Evolutionary conservation across 2,888 invertebrate species (phyloP).

Genomic region (Drosophila borealis): DNA sequence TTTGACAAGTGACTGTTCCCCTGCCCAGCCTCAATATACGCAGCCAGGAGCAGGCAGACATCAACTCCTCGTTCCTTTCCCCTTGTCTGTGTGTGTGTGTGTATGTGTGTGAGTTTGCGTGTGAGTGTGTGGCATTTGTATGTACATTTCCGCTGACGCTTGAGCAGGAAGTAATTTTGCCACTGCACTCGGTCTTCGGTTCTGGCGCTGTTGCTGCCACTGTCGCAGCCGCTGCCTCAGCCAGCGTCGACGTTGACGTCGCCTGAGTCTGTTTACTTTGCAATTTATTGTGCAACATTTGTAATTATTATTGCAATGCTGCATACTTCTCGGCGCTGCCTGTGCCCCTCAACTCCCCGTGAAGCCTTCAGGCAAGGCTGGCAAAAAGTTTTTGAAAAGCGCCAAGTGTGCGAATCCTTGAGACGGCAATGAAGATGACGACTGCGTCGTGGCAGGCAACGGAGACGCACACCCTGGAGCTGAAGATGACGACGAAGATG

Average conservation of each 20-base stretch:
- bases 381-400: slow-evolving; percentile 60
- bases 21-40: slow-evolving; percentile 14
- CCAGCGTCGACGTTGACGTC: slow-evolving; percentile 20
- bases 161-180: slow-evolving; percentile 81
- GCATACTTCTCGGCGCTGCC: slow-evolving; percentile 48
- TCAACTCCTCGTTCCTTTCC: slow-evolving; percentile 11
- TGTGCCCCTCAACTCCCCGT: neutral
- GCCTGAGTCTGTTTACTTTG: slow-evolving; percentile 77
- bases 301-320: slow-evolving; percentile 80
- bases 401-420: slow-evolving; percentile 76
- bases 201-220: slow-evolving; percentile 11
- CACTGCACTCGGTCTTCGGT: slow-evolving; percentile 55
- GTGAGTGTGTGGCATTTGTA: slow-evolving; percentile 64
- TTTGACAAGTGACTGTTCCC: slow-evolving; percentile 75
- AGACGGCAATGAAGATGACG: slow-evolving; percentile 49
- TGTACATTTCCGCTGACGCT: slow-evolving; percentile 77
- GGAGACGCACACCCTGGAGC: slow-evolving; percentile 8
- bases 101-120: slow-evolving; percentile 25
- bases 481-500: slow-evolving; percentile 55
- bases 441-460: neutral
- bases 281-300: slow-evolving; percentile 82
- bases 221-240: slow-evolving; percentile 14
- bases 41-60: slow-evolving; percentile 20
- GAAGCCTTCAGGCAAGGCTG: slow-evolving; percentile 36
- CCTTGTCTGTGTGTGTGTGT: slow-evolving; percentile 27